Percentiles rank a stretch among this genome's conserved stretches.
Conservation (phyloP, 2,113 vertebrate genomes). For the Hyperopisus bebe region DNA sequence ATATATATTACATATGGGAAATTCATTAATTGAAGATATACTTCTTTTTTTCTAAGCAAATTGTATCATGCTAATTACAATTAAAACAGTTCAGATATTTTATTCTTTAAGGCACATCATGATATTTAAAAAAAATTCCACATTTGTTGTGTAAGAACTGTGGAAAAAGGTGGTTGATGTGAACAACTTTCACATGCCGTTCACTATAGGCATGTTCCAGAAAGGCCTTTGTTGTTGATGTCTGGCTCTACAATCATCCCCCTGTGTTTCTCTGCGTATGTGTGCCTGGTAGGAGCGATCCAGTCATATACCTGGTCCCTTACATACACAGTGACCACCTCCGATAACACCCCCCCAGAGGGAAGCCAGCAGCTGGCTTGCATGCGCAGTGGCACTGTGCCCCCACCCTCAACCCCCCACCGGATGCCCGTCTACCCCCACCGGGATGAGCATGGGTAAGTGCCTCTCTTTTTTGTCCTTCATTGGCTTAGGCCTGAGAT, state of each 20-base stretch:
- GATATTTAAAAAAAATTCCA: neutral
- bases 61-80: neutral
- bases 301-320: slow-evolving; percentile 99
- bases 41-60: neutral
- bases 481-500: neutral
- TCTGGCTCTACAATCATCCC: neutral
- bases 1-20: neutral
- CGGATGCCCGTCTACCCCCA: slow-evolving; percentile 89
- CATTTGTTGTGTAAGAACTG: neutral
- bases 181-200: neutral
- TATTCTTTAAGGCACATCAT: neutral
- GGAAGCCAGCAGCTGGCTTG: slow-evolving; percentile 83
- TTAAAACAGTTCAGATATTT: neutral
- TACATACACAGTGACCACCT: slow-evolving; percentile 98
- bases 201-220: neutral
- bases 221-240: neutral
- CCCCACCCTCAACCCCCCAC: slow-evolving; percentile 76
- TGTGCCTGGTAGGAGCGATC: slow-evolving; percentile 79
- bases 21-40: neutral
- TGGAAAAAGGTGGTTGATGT: neutral
- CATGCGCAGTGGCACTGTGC: slow-evolving; percentile 78
- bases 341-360: slow-evolving; percentile 79
- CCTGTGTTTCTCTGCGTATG: neutral
- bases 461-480: neutral
- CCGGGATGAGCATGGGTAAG: slow-evolving; percentile 91